phyloP scores from a whole-genome alignment of 2,888 invertebrate species.

The Anthophora plumipes region DNA sequence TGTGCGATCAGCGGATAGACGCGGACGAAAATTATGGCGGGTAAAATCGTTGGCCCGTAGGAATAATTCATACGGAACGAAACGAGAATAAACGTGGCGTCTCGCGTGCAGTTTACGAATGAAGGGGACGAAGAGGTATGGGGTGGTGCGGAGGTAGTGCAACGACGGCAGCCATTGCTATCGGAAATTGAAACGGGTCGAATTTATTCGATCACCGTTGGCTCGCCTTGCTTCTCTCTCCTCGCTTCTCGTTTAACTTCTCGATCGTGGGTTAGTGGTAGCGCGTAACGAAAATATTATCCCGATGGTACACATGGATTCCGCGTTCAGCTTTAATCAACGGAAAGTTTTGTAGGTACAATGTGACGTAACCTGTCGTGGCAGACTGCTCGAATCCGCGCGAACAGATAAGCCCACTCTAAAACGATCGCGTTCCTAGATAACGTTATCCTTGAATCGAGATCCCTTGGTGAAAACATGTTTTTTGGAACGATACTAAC shows the following conservation, averaged over 20 bases:
- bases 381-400: constrained; percentile 5
- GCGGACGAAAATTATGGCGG: constrained; percentile 56
- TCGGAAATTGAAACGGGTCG: constrained; percentile 73
- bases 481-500: not conserved
- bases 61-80: constrained; percentile 71
- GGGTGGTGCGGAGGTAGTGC: not conserved
- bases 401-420: constrained; percentile 38
- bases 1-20: not conserved
- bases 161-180: constrained; percentile 61
- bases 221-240: constrained; percentile 11
- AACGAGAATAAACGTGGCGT: constrained; percentile 65
- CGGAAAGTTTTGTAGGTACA: constrained; percentile 39
- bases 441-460: not conserved
- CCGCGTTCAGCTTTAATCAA: not conserved
- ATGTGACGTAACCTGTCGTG: constrained; percentile 6
- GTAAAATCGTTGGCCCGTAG: constrained; percentile 45
- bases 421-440: not conserved
- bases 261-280: constrained; percentile 11
- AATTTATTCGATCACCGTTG: constrained; percentile 70
- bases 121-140: too few relatives aligned
- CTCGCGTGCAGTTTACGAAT: constrained; percentile 15
- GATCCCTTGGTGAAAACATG: not conserved
- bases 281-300: constrained; percentile 33
- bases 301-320: not conserved
- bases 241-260: constrained; percentile 45